Percentiles rank a stretch among this genome's conserved stretches.
phyloP scores from a whole-genome alignment of 2,113 vertebrate genomes.

The Lepisosteus osseus region DNA sequence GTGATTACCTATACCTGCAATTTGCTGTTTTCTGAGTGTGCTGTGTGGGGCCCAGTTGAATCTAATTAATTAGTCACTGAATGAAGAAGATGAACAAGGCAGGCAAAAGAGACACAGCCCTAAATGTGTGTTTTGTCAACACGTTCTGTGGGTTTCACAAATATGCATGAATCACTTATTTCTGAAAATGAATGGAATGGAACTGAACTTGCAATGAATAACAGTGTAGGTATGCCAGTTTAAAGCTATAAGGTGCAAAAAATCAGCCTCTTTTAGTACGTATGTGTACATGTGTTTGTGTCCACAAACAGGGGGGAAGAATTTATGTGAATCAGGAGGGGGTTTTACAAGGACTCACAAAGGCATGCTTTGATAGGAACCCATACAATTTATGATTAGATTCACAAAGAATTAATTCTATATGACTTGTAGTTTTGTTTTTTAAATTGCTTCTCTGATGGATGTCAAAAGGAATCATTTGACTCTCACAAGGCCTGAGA shows the following conservation, averaged over 20 bases:
- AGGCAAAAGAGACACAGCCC: no score
- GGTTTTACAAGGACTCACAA: conserved; percentile 21
- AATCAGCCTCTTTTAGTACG: neutral
- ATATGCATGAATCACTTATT: no score
- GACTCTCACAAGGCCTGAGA: conserved; percentile 32
- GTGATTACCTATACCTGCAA: neutral
- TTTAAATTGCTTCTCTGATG: conserved; percentile 37
- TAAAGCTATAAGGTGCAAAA: no score
- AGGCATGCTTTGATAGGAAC: conserved; percentile 25
- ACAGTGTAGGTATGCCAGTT: no score
- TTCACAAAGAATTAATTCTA: conserved; percentile 36
- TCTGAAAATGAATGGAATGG: no score
- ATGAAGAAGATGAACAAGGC: neutral
- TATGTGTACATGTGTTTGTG: conserved; percentile 25
- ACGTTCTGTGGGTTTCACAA: no score
- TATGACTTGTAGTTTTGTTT: conserved; percentile 15
- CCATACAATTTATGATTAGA: conserved; percentile 31
- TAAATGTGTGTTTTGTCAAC: no score
- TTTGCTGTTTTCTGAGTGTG: neutral
- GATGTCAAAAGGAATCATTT: conserved; percentile 47
- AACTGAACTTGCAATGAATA: no score
- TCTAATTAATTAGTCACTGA: neutral
- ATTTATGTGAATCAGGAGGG: conserved; percentile 12
- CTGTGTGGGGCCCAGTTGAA: neutral
- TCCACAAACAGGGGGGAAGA: conserved; percentile 16